These are phyloP conservation scores for Apis florea DNA, from an alignment of 1,140 invertebrate species.

Conservation along the genomic window DNA sequence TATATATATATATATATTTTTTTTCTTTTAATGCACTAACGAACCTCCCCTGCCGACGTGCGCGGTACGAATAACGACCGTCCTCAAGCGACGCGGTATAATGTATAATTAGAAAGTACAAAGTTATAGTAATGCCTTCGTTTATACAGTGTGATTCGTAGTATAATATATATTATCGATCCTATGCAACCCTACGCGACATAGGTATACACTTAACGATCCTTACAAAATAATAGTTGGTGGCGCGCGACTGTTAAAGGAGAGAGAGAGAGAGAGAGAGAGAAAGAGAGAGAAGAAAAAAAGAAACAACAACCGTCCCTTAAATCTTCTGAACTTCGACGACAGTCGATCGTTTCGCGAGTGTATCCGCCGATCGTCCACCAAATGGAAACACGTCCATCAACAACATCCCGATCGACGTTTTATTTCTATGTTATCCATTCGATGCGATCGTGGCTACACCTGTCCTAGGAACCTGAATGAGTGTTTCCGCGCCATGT, in stretches of 20 bases:
- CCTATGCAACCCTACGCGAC: constrained; percentile 65
- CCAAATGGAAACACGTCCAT: not conserved
- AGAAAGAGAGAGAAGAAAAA: not conserved
- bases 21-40: constrained; percentile 63
- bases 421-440: not conserved
- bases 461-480: constrained; percentile 29
- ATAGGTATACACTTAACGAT: constrained; percentile 64
- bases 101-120: constrained; percentile 67
- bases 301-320: not conserved
- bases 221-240: constrained; percentile 76
- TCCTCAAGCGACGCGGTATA: constrained; percentile 57
- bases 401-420: not conserved
- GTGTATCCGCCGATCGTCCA: not conserved
- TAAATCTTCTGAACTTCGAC: constrained; percentile 37
- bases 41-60: constrained; percentile 55
- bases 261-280: not conserved
- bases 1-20: constrained; percentile 53
- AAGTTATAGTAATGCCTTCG: constrained; percentile 75
- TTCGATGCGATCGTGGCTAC: not conserved
- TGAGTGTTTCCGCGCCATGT: constrained; percentile 16
- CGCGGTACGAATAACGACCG: constrained; percentile 49
- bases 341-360: not conserved
- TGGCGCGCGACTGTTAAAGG: constrained; percentile 65
- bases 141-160: constrained; percentile 75
- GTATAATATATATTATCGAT: constrained; percentile 67